Evolutionary conservation across 2,888 invertebrate species (phyloP).

Genomic region (Apodemia zela): DNA sequence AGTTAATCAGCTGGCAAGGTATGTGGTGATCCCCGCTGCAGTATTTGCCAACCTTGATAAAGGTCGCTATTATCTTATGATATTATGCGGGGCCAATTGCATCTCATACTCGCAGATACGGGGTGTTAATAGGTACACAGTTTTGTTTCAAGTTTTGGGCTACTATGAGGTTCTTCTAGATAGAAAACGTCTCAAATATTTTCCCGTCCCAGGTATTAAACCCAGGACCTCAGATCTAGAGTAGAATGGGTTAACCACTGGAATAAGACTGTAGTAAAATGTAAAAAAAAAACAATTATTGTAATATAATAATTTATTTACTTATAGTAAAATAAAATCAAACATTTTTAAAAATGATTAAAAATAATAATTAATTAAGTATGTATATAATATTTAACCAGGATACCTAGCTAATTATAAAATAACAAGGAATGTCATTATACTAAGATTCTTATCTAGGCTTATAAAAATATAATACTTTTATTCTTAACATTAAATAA

Average conservation of each 20-base stretch:
- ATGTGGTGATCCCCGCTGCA: no score
- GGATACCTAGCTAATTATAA: background rate
- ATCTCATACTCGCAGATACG: no score
- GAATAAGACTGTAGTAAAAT: background rate
- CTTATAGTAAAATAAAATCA: background rate
- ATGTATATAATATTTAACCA: background rate
- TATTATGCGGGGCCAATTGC: no score
- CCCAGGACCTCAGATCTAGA: no score
- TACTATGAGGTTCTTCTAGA: no score
- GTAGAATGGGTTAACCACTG: background rate
- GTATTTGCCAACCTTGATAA: no score
- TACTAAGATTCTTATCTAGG: background rate
- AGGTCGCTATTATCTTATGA: no score
- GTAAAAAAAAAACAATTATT: background rate
- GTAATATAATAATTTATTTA: conserved; percentile 1
- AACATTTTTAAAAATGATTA: background rate
- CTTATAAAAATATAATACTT: conserved; percentile 14
- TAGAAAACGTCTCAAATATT: no score
- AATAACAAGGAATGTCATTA: background rate
- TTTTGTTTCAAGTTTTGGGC: no score
- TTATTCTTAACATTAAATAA: conserved; percentile 5
- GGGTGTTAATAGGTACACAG: no score
- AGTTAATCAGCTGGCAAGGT: no score
- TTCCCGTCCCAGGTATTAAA: no score
- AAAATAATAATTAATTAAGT: background rate